Evolutionary conservation across 2,113 vertebrate species (phyloP).

Genomic region (Menidia beryllina): DNA sequence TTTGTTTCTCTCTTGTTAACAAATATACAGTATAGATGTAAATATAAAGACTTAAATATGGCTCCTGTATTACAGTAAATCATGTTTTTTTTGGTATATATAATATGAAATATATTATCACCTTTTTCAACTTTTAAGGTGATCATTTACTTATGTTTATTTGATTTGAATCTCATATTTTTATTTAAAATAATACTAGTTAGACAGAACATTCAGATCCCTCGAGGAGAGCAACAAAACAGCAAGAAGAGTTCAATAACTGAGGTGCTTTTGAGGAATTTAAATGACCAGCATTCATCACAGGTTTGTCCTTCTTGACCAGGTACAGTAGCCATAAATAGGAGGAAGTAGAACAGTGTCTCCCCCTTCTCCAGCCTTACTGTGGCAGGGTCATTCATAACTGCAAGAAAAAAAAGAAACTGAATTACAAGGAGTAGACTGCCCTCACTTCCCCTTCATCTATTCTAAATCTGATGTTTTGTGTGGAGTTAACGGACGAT

Average conservation of each 20-base stretch:
- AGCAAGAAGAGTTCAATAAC: too few relatives aligned
- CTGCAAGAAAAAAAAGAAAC: constrained; percentile 10
- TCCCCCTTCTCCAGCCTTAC: neutral
- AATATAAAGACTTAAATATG: neutral
- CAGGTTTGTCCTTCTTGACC: neutral
- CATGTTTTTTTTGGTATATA: neutral
- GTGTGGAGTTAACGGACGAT: neutral
- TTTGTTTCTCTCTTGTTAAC: too few relatives aligned
- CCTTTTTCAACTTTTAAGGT: neutral
- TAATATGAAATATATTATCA: neutral
- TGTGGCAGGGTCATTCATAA: constrained; percentile 35
- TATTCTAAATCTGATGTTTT: neutral
- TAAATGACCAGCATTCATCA: constrained; percentile 20
- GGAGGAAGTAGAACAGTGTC: neutral
- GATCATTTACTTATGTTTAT: too few relatives aligned
- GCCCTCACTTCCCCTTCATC: neutral
- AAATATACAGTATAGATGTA: too few relatives aligned
- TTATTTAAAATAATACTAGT: neutral
- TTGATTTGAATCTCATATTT: neutral
- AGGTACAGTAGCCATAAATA: neutral
- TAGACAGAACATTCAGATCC: neutral
- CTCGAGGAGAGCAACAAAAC: neutral
- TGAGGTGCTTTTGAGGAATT: neutral
- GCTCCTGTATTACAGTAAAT: neutral
- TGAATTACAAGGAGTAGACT: neutral